Conservation (phyloP, 1,140 invertebrate genomes). For the Camponotus vicinus region DNA sequence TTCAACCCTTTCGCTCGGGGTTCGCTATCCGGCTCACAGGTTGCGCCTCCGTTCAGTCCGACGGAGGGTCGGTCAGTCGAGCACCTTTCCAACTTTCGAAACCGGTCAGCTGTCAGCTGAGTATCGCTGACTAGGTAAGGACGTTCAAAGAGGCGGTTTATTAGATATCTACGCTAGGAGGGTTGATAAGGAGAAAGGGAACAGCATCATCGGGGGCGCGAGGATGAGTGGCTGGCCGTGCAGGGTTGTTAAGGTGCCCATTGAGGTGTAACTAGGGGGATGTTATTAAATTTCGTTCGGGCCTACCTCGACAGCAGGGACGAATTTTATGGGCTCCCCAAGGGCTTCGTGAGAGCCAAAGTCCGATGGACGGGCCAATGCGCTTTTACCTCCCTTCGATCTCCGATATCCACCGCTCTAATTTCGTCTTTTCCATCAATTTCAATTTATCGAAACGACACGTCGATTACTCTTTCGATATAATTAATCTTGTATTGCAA, state of each 20-base stretch:
- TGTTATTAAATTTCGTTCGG: conserved; percentile 87
- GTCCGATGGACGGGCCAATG: conserved; percentile 70
- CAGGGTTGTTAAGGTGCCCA: conserved; percentile 86
- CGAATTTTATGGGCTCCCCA: conserved; percentile 82
- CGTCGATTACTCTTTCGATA: background rate
- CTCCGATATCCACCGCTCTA: conserved; percentile 30
- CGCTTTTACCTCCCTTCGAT: conserved; percentile 32
- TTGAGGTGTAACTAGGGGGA: conserved; percentile 87
- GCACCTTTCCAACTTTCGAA: conserved; percentile 65
- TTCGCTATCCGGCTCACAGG: conserved; percentile 78
- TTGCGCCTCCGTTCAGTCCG: conserved; percentile 83
- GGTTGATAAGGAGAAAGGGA: conserved; percentile 78
- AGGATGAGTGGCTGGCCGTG: conserved; percentile 74
- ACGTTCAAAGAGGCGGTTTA: conserved; percentile 83
- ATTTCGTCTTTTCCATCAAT: conserved; percentile 34
- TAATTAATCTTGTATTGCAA: conserved; percentile 20
- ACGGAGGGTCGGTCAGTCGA: conserved; percentile 77
- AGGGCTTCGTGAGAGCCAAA: conserved; percentile 70
- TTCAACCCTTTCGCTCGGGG: conserved; percentile 83
- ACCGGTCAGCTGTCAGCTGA: conserved; percentile 20
- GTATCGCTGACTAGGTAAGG: conserved; percentile 80
- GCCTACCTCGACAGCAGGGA: conserved; percentile 74
- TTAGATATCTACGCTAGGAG: conserved; percentile 82
- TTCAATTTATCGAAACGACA: background rate
- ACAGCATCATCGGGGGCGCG: conserved; percentile 23